Evolutionary conservation across 64 coral and sea anemone species (phyloP).

Genomic region (Dendrophyllia cribrosa): DNA sequence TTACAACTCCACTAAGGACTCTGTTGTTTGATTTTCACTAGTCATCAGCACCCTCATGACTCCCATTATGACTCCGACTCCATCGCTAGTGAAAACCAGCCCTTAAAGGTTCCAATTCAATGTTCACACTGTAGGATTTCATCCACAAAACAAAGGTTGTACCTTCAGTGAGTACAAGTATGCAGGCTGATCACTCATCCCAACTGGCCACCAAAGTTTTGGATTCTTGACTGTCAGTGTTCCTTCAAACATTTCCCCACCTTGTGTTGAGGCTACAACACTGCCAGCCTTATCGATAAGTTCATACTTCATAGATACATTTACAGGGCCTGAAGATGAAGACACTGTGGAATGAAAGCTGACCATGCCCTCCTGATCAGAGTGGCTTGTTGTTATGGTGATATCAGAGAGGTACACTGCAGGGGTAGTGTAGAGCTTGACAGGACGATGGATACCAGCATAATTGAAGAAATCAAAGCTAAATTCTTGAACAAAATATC

Average conservation of each 20-base stretch:
- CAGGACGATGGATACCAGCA: conserved; percentile 94
- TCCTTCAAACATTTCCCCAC: conserved; percentile 62
- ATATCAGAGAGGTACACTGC: conserved; percentile 94
- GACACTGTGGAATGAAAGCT: conserved; percentile 50
- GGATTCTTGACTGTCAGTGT: conserved; percentile 60
- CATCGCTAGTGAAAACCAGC: too few species aligned
- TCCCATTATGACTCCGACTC: too few species aligned
- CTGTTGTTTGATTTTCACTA: too few species aligned
- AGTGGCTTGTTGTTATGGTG: conserved; percentile 72
- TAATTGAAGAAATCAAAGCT: conserved; percentile 99
- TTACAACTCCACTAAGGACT: too few species aligned
- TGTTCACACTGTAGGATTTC: too few species aligned
- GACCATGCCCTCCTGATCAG: conserved; percentile 46
- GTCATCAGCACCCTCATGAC: too few species aligned
- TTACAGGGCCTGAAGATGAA: conserved; percentile 1
- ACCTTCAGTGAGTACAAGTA: conserved; percentile 96
- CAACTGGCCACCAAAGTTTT: conserved; percentile 94
- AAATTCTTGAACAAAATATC: conserved; percentile 88
- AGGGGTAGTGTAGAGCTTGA: conserved; percentile 95
- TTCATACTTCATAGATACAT: conserved; percentile 80
- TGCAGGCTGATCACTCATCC: conserved; percentile 92
- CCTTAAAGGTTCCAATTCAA: too few species aligned
- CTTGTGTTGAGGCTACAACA: conserved; percentile 48
- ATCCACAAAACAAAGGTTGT: background rate
- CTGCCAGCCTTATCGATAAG: conserved; percentile 70